These are phyloP conservation scores for Uropsilus gracilis DNA, from an alignment of 2,113 vertebrate genomes.

Conservation along the genomic window DNA sequence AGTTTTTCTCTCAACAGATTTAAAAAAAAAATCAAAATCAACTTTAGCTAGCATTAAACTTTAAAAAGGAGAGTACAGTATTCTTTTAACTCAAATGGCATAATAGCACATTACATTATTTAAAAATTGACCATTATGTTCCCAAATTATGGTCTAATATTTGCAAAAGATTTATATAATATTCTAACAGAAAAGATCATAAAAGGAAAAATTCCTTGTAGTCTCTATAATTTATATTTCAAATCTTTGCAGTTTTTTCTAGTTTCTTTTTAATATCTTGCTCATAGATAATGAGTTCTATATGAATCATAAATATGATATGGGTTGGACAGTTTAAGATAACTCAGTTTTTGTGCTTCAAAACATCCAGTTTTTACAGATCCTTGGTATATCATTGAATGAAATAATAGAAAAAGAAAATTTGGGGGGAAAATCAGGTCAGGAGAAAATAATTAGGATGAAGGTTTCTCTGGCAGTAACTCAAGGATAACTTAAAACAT, in stretches of 20 bases:
- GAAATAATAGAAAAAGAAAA: background rate
- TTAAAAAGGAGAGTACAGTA: background rate
- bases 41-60: background rate
- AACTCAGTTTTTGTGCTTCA: conserved; percentile 4
- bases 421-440: background rate
- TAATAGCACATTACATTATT: background rate
- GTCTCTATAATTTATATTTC: background rate
- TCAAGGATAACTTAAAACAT: background rate
- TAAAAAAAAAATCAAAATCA: conserved; percentile 2
- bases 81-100: background rate
- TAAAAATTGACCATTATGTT: background rate
- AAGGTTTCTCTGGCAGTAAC: background rate
- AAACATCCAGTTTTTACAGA: background rate
- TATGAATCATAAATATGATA: background rate
- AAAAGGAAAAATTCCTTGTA: background rate
- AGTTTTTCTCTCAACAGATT: background rate
- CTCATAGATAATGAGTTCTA: conserved; percentile 13
- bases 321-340: background rate
- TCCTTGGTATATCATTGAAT: background rate
- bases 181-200: background rate
- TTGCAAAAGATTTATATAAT: background rate
- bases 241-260: background rate
- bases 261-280: background rate
- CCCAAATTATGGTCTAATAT: background rate
- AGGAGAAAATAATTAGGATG: background rate